phyloP scores from a whole-genome alignment of 1,140 invertebrate species.

The Holcopasites calliopsidis region DNA sequence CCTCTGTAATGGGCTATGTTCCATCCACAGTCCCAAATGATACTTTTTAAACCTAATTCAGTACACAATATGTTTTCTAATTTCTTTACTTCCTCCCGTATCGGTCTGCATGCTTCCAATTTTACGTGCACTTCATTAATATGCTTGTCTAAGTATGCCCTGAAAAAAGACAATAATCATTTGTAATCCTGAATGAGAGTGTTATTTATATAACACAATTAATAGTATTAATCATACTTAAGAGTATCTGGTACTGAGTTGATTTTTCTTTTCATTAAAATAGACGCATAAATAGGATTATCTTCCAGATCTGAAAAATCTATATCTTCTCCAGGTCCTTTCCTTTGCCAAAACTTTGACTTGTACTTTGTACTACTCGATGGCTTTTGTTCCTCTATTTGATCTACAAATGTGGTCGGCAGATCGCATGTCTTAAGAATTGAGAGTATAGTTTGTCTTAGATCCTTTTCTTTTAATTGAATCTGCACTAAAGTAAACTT shows the following conservation, averaged over 20 bases:
- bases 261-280: slow-evolving; percentile 80
- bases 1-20: slow-evolving; percentile 92
- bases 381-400: slow-evolving; percentile 78
- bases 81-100: slow-evolving; percentile 84
- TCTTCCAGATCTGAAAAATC: slow-evolving; percentile 80
- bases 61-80: slow-evolving; percentile 81
- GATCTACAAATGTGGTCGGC: slow-evolving; percentile 90
- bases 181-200: background rate
- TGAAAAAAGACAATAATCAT: slow-evolving; percentile 56
- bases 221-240: slow-evolving; percentile 71
- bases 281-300: slow-evolving; percentile 80
- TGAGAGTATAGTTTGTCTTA: slow-evolving; percentile 87
- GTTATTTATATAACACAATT: background rate
- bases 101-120: slow-evolving; percentile 81
- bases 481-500: slow-evolving; percentile 88
- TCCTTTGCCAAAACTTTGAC: slow-evolving; percentile 61
- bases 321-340: slow-evolving; percentile 65
- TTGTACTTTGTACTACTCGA: slow-evolving; percentile 57
- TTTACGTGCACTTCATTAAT: slow-evolving; percentile 82
- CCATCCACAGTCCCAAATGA: slow-evolving; percentile 92
- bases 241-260: slow-evolving; percentile 79
- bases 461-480: slow-evolving; percentile 83
- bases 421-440: slow-evolving; percentile 91
- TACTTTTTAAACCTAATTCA: slow-evolving; percentile 81
- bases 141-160: slow-evolving; percentile 85